phyloP scores from a whole-genome alignment of 2,797 vertebrate genomes.

The Phoeniculus purpureus region DNA sequence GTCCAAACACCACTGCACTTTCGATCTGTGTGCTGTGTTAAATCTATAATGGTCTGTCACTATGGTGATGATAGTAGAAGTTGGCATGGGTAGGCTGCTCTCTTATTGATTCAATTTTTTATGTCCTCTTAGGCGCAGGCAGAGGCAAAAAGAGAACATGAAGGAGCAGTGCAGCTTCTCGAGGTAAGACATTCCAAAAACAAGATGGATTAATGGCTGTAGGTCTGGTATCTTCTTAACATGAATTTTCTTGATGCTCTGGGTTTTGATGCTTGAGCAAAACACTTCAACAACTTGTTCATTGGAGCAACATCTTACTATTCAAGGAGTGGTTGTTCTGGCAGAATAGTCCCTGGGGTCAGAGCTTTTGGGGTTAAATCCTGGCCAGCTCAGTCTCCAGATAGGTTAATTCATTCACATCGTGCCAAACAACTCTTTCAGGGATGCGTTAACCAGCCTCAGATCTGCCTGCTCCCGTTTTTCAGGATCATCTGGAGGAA shows the following conservation, averaged over 20 bases:
- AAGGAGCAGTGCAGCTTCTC: slow-evolving; percentile 94
- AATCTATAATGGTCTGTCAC: neutral
- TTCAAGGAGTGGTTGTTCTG: neutral
- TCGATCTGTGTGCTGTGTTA: neutral
- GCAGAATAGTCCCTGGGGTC: neutral
- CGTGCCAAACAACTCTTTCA: neutral
- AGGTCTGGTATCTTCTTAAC: neutral
- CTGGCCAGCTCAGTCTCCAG: neutral
- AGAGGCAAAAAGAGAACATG: slow-evolving; percentile 94
- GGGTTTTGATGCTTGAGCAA: neutral
- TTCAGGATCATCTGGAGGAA: neutral
- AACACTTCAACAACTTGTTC: neutral
- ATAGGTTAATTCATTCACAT: neutral
- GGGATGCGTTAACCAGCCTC: neutral
- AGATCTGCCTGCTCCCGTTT: neutral
- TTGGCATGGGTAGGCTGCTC: neutral
- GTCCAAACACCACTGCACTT: neutral
- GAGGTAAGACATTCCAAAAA: slow-evolving; percentile 84
- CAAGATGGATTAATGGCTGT: neutral
- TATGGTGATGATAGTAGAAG: neutral
- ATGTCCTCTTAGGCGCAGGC: slow-evolving; percentile 86
- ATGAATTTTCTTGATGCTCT: neutral
- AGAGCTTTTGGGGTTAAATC: neutral
- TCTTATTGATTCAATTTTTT: neutral
- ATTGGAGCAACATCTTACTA: too few species aligned